These are phyloP conservation scores for Prostheceraeus crozeri DNA, from an alignment of 2,888 invertebrate genomes.

Conservation along the genomic window DNA sequence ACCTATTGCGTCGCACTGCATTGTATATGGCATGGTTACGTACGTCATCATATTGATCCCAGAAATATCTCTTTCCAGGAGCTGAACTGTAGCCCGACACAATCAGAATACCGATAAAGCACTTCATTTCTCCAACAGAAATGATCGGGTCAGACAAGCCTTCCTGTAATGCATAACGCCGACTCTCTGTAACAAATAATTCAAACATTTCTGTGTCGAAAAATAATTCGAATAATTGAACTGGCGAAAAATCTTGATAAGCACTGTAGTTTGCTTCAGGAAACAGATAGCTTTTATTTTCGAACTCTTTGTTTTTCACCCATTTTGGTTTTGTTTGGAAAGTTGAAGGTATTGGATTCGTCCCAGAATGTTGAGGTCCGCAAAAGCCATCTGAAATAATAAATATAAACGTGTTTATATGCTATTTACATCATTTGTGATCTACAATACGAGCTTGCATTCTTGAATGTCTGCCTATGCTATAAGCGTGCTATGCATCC, in stretches of 20 bases:
- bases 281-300: constrained; percentile 2
- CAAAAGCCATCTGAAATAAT: too few species aligned
- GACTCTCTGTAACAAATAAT: constrained; percentile 26
- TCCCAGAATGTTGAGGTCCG: too few species aligned
- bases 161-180: constrained; percentile 18
- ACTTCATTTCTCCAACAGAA: constrained; percentile 14
- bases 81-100: constrained; percentile 14
- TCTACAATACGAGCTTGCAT: too few species aligned
- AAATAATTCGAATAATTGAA: constrained; percentile 23
- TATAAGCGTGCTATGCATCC: too few species aligned
- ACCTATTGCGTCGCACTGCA: background rate
- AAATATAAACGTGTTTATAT: too few species aligned
- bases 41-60: constrained; percentile 3
- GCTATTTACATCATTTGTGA: too few species aligned
- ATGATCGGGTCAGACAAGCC: constrained; percentile 16
- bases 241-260: constrained; percentile 18
- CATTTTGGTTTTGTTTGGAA: constrained; percentile 17
- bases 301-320: constrained; percentile 15
- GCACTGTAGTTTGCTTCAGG: background rate
- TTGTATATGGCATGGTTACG: constrained; percentile 22
- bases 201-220: constrained; percentile 13
- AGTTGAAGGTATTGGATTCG: too few species aligned
- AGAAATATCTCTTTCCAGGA: constrained; percentile 18
- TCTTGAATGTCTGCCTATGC: too few species aligned
- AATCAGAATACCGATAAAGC: constrained; percentile 23